These are phyloP conservation scores for Gavia stellata DNA, from an alignment of 2,113 vertebrate genomes.

Conservation along the genomic window DNA sequence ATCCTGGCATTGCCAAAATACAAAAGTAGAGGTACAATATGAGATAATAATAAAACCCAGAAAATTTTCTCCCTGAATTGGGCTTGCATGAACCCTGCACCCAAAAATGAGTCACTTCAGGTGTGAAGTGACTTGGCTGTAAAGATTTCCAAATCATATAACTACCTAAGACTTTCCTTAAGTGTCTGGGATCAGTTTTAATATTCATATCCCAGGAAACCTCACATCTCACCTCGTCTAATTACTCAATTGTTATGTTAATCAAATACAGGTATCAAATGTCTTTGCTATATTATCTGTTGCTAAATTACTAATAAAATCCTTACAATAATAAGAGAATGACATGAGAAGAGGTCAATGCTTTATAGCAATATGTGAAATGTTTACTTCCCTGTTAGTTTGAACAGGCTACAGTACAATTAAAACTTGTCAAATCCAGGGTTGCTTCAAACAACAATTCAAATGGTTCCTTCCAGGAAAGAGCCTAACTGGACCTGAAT, in stretches of 20 bases:
- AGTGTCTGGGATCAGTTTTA: neutral
- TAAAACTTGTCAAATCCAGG: neutral
- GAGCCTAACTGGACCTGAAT: neutral
- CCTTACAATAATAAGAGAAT: neutral
- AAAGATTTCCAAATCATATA: neutral
- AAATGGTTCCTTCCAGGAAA: neutral
- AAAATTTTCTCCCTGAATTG: neutral
- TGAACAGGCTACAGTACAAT: neutral
- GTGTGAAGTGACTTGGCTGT: neutral
- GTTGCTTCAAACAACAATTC: neutral
- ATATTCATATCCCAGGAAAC: neutral
- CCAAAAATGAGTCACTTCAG: neutral
- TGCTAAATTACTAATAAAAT: neutral
- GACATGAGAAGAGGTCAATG: neutral
- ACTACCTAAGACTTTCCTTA: neutral
- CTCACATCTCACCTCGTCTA: neutral
- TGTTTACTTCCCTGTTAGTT: neutral
- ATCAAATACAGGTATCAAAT: neutral
- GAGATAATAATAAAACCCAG: neutral
- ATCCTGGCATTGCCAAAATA: neutral
- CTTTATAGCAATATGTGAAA: neutral
- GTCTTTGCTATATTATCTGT: neutral
- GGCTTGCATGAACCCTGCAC: neutral
- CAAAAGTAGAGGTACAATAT: neutral
- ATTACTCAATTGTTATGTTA: neutral